phyloP scores from a whole-genome alignment of 2,797 vertebrate genomes.

The Gadopsis bispinosus region DNA sequence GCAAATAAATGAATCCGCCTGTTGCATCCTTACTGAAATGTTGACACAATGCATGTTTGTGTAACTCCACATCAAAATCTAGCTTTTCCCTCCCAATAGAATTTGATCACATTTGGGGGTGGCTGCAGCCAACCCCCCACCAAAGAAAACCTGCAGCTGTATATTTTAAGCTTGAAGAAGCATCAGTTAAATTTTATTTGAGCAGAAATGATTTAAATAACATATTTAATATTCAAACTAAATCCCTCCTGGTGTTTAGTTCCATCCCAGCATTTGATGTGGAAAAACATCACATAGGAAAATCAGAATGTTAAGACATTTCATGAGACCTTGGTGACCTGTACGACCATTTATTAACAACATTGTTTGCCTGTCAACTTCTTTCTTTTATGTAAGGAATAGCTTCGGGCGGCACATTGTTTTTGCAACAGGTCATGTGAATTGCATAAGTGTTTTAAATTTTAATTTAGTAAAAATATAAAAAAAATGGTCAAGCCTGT shows the following conservation, averaged over 20 bases:
- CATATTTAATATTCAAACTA: neutral
- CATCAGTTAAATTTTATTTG: neutral
- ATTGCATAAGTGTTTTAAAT: constrained; percentile 11
- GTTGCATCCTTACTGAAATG: neutral
- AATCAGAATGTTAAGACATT: neutral
- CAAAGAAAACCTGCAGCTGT: too few species aligned
- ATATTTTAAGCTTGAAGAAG: too few species aligned
- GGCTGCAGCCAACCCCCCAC: too few species aligned
- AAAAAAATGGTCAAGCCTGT: neutral
- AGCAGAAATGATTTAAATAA: neutral
- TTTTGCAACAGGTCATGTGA: constrained; percentile 18
- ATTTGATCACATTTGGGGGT: neutral
- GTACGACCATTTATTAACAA: neutral
- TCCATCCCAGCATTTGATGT: neutral
- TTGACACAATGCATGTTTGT: neutral
- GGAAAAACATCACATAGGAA: neutral
- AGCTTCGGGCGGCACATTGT: constrained; percentile 30
- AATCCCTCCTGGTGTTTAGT: neutral
- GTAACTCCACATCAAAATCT: neutral
- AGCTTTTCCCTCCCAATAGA: neutral
- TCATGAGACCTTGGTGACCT: neutral
- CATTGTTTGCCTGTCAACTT: constrained; percentile 12
- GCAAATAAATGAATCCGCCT: neutral
- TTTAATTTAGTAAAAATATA: constrained; percentile 11
- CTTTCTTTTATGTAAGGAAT: constrained; percentile 34